Percentiles rank a stretch among this genome's conserved stretches.
These are phyloP conservation scores for Ursus arctos DNA, from an alignment of 2,113 vertebrate genomes.

Conservation along the genomic window DNA sequence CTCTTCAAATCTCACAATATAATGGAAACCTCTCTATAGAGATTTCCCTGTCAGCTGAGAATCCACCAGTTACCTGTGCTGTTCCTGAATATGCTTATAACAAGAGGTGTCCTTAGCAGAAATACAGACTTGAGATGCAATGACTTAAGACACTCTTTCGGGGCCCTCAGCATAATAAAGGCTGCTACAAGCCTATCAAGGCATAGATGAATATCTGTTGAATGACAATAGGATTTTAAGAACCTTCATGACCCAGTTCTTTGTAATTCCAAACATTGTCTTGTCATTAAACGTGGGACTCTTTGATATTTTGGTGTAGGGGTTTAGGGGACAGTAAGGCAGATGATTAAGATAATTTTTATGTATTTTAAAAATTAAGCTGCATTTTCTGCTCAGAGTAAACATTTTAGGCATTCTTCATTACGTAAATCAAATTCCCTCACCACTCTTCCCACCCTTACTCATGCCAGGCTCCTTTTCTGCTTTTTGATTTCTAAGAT, in stretches of 20 bases:
- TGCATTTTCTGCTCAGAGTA: neutral
- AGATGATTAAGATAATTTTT: neutral
- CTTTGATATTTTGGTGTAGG: neutral
- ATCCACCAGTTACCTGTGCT: neutral
- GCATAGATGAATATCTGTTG: neutral
- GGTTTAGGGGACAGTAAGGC: neutral
- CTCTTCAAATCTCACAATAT: conserved; percentile 75
- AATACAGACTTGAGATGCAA: neutral
- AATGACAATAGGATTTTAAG: neutral
- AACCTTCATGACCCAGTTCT: neutral
- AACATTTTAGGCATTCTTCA: neutral
- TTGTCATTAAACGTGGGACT: neutral
- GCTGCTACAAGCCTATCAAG: neutral
- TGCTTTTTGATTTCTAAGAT: neutral
- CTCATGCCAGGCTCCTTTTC: neutral
- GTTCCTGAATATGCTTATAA: neutral
- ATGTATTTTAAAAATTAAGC: neutral
- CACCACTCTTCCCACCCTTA: neutral
- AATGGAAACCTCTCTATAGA: neutral
- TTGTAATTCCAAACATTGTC: neutral
- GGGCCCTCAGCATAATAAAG: neutral
- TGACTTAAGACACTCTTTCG: neutral
- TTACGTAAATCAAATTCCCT: neutral
- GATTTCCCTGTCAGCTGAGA: neutral
- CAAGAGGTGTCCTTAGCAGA: neutral